Evolutionary conservation across 1,140 invertebrate genomes (phyloP).

Genomic region (Neodiprion pinetum): DNA sequence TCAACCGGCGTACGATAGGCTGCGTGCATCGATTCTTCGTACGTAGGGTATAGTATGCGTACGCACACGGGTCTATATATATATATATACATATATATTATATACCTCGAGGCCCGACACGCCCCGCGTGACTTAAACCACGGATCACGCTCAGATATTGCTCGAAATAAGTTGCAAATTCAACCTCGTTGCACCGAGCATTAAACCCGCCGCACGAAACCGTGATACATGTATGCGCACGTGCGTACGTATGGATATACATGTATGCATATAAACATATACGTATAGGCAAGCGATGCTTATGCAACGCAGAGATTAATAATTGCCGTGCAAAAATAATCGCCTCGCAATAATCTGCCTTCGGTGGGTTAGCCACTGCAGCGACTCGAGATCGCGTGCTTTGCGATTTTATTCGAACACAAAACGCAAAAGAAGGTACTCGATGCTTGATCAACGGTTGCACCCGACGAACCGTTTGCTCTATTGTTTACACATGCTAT

Average conservation of each 20-base stretch:
- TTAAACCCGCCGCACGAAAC: no score
- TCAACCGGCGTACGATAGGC: background rate
- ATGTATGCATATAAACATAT: background rate
- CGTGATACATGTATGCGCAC: background rate
- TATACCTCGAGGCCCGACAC: background rate
- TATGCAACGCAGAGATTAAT: background rate
- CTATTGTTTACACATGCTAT: no score
- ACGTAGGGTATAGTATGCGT: background rate
- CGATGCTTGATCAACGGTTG: no score
- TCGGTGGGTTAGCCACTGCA: no score
- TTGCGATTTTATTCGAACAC: background rate
- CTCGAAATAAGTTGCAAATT: background rate
- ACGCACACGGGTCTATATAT: no score
- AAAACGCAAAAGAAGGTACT: no score
- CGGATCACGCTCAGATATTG: background rate
- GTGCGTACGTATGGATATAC: background rate
- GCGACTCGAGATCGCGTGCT: background rate
- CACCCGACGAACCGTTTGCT: no score
- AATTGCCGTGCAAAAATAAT: conserved; percentile 7
- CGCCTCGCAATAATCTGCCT: background rate
- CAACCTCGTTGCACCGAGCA: background rate
- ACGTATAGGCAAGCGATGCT: background rate
- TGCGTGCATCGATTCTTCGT: background rate
- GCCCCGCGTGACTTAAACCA: background rate
- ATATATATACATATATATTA: no score